Conservation (phyloP, 2,888 invertebrate species). For the Palloptera scutellata region DNA sequence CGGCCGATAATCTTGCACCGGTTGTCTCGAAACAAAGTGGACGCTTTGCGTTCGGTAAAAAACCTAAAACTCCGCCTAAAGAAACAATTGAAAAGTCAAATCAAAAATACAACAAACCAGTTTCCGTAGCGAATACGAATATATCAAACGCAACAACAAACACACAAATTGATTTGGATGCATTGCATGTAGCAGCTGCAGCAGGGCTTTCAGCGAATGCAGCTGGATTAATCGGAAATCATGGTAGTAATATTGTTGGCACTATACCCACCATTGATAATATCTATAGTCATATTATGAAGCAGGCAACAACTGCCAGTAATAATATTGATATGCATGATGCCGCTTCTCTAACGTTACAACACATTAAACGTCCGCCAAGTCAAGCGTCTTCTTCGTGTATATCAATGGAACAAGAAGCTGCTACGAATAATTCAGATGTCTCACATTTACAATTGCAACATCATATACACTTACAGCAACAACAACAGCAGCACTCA, state of each 20-base stretch:
- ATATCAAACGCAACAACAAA: background rate
- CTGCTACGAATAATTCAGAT: constrained; percentile 1
- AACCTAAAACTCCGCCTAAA: constrained; percentile 43
- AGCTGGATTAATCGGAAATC: constrained; percentile 8
- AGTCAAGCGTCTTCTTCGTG: constrained; percentile 27
- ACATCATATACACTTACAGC: constrained; percentile 15
- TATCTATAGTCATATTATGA: constrained; percentile 49
- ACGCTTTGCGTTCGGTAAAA: constrained; percentile 58
- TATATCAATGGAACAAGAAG: constrained; percentile 22
- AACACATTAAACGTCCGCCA: constrained; percentile 27
- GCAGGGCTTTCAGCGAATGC: constrained; percentile 17
- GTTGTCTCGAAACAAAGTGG: constrained; percentile 58
- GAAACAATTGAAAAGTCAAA: constrained; percentile 23
- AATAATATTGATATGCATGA: constrained; percentile 33
- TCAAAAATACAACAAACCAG: background rate
- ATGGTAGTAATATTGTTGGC: background rate
- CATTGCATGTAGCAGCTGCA: constrained; percentile 6
- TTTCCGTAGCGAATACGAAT: background rate
- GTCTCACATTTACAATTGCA: constrained; percentile 10
- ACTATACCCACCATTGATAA: constrained; percentile 49
- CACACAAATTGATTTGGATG: background rate
- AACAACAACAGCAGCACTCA: constrained; percentile 23
- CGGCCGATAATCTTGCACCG: constrained; percentile 56
- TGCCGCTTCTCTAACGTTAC: constrained; percentile 9
- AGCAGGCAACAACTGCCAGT: constrained; percentile 32